A percentile compares a stretch with the other conserved stretches of the same genome.
Conservation (phyloP, 2,888 invertebrate genomes). For the Ophion ellenae region DNA sequence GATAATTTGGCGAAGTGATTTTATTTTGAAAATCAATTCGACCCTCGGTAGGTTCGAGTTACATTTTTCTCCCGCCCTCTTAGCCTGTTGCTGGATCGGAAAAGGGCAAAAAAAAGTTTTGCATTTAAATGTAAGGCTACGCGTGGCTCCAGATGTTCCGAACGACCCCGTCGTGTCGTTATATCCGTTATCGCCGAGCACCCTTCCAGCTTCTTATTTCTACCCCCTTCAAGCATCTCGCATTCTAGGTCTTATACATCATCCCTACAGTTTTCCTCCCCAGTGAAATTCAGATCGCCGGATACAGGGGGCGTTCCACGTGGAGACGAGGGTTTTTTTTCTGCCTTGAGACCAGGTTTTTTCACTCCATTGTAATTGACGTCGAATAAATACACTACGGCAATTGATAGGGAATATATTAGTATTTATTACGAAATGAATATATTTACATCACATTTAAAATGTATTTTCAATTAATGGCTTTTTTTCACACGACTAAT, state of each 20-base stretch:
- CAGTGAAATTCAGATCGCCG: conserved; percentile 17
- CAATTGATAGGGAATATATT: too few relatives aligned
- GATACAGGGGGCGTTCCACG: conserved; percentile 11
- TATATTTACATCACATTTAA: too few relatives aligned
- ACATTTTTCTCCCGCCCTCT: neutral
- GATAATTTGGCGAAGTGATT: neutral
- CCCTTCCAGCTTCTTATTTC: conserved; percentile 16
- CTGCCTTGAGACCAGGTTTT: neutral
- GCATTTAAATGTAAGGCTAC: conserved; percentile 30
- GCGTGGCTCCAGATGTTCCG: conserved; percentile 25
- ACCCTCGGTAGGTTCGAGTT: neutral
- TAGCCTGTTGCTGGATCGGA: conserved; percentile 26
- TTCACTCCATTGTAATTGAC: neutral
- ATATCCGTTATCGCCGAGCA: conserved; percentile 28
- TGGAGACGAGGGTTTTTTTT: conserved; percentile 15
- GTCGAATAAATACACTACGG: neutral
- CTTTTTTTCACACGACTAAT: too few relatives aligned
- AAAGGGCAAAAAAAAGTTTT: conserved; percentile 9
- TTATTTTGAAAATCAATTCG: conserved; percentile 5
- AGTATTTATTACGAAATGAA: neutral
- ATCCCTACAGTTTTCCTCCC: conserved; percentile 14
- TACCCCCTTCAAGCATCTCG: neutral
- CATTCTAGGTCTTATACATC: neutral
- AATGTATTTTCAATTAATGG: too few relatives aligned
- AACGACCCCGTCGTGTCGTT: conserved; percentile 21